Evolutionary conservation across 2,888 invertebrate species (phyloP).

Genomic region (Colostygia pectinataria): DNA sequence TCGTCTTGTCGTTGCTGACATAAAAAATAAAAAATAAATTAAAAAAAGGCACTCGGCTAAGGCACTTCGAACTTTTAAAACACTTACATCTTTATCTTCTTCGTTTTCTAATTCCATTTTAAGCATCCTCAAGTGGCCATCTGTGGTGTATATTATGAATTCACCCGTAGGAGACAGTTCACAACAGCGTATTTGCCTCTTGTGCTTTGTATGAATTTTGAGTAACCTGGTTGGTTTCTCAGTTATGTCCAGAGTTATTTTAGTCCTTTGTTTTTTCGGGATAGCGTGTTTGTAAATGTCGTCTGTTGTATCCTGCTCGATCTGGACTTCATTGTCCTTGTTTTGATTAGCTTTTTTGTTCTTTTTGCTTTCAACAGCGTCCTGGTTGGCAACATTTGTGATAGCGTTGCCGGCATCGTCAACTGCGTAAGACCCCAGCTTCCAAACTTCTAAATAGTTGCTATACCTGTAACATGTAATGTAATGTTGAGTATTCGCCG

Average conservation of each 20-base stretch:
- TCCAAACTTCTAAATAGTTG: conserved; percentile 81
- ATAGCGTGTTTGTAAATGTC: conserved; percentile 24
- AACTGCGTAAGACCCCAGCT: conserved; percentile 73
- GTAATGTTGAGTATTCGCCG: too few species aligned
- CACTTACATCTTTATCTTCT: conserved; percentile 58
- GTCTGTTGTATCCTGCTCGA: conserved; percentile 61
- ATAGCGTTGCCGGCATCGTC: conserved; percentile 83
- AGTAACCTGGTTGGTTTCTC: conserved; percentile 87
- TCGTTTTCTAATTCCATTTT: conserved; percentile 73
- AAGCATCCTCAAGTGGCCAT: conserved; percentile 85
- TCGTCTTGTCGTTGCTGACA: too few species aligned
- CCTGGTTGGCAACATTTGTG: conserved; percentile 38
- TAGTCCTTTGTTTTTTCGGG: conserved; percentile 13
- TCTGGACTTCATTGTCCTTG: conserved; percentile 23
- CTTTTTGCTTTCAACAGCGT: conserved; percentile 29
- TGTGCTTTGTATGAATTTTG: conserved; percentile 85
- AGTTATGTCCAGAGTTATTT: conserved; percentile 56
- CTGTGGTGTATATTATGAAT: conserved; percentile 90
- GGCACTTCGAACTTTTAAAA: too few species aligned
- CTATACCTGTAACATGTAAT: conserved; percentile 79
- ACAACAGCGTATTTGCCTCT: conserved; percentile 87
- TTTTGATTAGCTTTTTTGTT: conserved; percentile 36
- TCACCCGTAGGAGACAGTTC: conserved; percentile 87
- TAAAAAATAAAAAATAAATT: too few species aligned
- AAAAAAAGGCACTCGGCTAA: too few species aligned